Percentiles rank a stretch among this genome's conserved stretches.
Evolutionary conservation across 2,888 invertebrate genomes (phyloP).

Genomic region (Drosophila peninsularis): DNA sequence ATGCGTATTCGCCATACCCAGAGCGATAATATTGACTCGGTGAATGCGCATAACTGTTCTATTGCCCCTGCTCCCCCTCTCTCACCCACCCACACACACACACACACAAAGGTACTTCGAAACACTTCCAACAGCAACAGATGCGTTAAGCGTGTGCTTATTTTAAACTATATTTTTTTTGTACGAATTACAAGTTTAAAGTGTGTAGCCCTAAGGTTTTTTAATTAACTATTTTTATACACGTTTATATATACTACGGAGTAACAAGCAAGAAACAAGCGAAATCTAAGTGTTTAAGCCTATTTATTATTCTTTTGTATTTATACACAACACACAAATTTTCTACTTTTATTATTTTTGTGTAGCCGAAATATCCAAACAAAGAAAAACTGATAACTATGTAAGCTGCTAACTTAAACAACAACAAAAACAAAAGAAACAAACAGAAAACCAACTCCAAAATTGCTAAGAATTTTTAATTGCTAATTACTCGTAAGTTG

Average conservation of each 20-base stretch:
- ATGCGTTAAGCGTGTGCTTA: slow-evolving; percentile 58
- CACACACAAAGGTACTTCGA: slow-evolving; percentile 45
- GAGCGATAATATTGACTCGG: slow-evolving; percentile 68
- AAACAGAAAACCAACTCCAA: slow-evolving; percentile 46
- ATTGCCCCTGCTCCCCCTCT: slow-evolving; percentile 2
- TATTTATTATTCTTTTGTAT: slow-evolving; percentile 75
- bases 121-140: slow-evolving; percentile 48
- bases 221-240: slow-evolving; percentile 73
- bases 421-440: slow-evolving; percentile 20
- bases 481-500: slow-evolving; percentile 34
- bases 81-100: slow-evolving; percentile 8
- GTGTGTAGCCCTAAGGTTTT: slow-evolving; percentile 62
- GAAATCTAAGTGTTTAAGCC: slow-evolving; percentile 66
- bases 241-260: slow-evolving; percentile 56
- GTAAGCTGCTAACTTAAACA: slow-evolving; percentile 43
- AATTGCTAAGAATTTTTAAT: slow-evolving; percentile 64
- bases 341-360: slow-evolving; percentile 69
- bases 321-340: slow-evolving; percentile 57
- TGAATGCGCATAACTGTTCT: slow-evolving; percentile 64
- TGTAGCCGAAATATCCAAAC: slow-evolving; percentile 46
- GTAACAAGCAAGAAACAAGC: slow-evolving; percentile 39
- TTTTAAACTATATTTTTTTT: slow-evolving; percentile 56
- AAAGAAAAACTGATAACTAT: slow-evolving; percentile 59
- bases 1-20: slow-evolving; percentile 74
- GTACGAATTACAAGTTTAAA: slow-evolving; percentile 46